These are phyloP conservation scores for Chaetoderma sp. DNA, from an alignment of 2,888 invertebrate genomes.

Conservation along the genomic window DNA sequence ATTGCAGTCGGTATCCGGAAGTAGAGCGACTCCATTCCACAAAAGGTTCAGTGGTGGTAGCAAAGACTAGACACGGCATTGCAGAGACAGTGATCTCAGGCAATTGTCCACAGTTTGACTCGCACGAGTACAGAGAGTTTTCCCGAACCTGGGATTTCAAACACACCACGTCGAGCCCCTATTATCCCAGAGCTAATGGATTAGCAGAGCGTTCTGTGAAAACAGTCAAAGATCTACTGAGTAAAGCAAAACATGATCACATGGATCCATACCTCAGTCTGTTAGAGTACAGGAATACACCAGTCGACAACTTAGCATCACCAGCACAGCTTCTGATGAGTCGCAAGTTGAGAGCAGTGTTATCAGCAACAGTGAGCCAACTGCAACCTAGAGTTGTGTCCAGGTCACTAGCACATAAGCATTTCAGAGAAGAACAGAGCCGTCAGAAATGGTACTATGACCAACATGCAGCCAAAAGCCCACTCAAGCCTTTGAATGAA, in stretches of 20 bases:
- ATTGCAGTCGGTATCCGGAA: conserved; percentile 32
- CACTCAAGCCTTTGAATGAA: neutral
- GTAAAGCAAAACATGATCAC: neutral
- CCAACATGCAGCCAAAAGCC: neutral
- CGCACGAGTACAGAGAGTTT: conserved; percentile 11
- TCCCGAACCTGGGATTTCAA: conserved; percentile 9
- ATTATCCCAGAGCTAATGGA: conserved; percentile 13
- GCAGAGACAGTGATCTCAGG: conserved; percentile 20
- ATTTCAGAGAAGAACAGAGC: neutral
- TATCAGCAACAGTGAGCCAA: neutral
- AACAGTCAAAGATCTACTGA: conserved; percentile 14
- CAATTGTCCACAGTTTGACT: conserved; percentile 23
- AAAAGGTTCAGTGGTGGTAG: conserved; percentile 18
- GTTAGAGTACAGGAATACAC: conserved; percentile 7
- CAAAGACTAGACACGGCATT: conserved; percentile 28
- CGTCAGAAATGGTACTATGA: conserved; percentile 6
- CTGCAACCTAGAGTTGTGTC: neutral
- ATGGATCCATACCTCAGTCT: conserved; percentile 8
- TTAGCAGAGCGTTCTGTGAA: conserved; percentile 10
- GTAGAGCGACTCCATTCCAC: conserved; percentile 17
- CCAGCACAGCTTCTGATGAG: conserved; percentile 17
- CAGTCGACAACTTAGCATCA: conserved; percentile 1
- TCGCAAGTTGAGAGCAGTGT: neutral
- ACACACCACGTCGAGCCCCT: conserved; percentile 16
- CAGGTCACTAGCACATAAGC: neutral